Percentiles rank a stretch among this genome's conserved stretches.
Conservation (phyloP, 1,140 invertebrate genomes). For the Babylonia areolata region DNA sequence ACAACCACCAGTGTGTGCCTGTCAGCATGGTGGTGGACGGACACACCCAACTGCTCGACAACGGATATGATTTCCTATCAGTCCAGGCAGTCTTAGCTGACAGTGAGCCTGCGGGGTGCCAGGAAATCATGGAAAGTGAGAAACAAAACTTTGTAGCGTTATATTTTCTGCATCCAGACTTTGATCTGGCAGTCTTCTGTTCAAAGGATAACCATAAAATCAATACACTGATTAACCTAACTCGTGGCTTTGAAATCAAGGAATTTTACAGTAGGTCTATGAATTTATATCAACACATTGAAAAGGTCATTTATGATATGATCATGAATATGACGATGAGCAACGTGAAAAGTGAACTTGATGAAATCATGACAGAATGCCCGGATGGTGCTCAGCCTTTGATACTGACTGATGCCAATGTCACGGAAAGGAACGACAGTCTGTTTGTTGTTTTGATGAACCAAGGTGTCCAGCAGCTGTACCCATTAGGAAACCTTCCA, state of each 20-base stretch:
- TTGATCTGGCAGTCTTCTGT: neutral
- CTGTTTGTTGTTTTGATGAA: neutral
- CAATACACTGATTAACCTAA: neutral
- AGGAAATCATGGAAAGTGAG: neutral
- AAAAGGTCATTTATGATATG: neutral
- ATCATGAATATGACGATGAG: neutral
- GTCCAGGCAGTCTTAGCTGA: neutral
- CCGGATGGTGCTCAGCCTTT: neutral
- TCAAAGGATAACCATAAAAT: neutral
- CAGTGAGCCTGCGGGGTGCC: neutral
- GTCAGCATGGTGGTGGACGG: neutral
- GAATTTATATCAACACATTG: neutral
- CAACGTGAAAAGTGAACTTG: neutral
- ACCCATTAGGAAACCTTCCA: neutral
- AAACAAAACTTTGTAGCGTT: no score
- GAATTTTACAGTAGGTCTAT: neutral
- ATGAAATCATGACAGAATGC: neutral
- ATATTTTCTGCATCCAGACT: no score
- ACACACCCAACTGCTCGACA: neutral
- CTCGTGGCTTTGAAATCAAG: neutral
- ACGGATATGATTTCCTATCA: neutral
- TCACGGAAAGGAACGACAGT: neutral
- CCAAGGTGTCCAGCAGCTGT: neutral
- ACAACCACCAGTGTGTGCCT: neutral
- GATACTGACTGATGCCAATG: neutral